Base-by-base conservation (phyloP, 2,888 invertebrate genomes). In the Rhopalosiphum nymphaeae region DNA sequence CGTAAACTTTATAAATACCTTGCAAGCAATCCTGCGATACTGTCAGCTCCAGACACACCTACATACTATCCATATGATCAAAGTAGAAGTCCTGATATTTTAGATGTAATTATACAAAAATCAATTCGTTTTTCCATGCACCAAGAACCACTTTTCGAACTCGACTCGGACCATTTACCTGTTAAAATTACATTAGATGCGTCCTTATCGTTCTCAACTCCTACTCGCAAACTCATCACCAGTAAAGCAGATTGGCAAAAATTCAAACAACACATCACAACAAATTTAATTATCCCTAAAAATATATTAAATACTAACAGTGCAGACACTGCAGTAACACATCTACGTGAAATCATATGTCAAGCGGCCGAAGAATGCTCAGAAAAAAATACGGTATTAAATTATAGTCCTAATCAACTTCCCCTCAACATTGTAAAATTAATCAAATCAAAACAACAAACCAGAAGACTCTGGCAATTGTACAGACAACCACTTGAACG, bases 131-230 rank as follows among this genome's bases (percentile, higher is more conserved):
- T 67, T n/a, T 67, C n/a, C n/a, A 67, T 67, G 1, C 67, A 67
- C n/a, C n/a, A 67, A 67, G 67, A n/a, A 67, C 67, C 67, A 67
- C 67, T 67, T 25, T 67, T 67, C n/a, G n/a, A 67, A 67, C 67
- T 67, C 67, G 67, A 67, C n/a, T 67, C 67, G n/a, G 67, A n/a
- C n/a, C 67, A 67, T 67, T 67, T 67, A 67, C n/a, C 67, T n/a
- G 21, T 67, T 10, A 67, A 57, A 57, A 57, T 57, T 57, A 57
- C 26, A 57, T 25, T 57, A 57, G 57, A 57, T 57, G 57, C 57
- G 67, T 67, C 67, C 67, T 67, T 67, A 67, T 67, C 67, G 13
- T 67, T 67, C 67, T 67, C 67, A 11, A 67, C n/a, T n/a, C 67
- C 67, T 67, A 67, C 29, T 7, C 67, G 67, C n/a, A 67, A 67